Percentiles rank a stretch among this genome's conserved stretches.
Conservation (phyloP, 2,797 vertebrate genomes). For the Lates japonicus region DNA sequence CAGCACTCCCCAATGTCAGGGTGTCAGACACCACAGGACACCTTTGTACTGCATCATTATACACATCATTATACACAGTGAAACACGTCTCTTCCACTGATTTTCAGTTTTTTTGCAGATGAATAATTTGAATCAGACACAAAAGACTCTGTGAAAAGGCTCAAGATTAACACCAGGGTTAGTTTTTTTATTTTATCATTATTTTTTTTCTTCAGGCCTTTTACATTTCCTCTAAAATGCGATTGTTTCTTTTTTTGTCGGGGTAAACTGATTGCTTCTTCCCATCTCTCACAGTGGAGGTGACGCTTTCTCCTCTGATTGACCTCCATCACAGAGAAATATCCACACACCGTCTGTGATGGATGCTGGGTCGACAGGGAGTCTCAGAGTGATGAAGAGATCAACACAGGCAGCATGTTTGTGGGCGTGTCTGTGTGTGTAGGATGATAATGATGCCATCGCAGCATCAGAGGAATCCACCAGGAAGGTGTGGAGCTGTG, state of each 20-base stretch:
- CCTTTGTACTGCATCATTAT: too few species aligned
- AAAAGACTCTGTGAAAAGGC: too few species aligned
- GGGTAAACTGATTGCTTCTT: neutral
- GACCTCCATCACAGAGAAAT: neutral
- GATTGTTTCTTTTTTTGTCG: neutral
- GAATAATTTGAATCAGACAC: too few species aligned
- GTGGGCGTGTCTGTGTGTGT: neutral
- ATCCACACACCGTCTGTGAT: neutral
- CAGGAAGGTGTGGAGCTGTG: neutral
- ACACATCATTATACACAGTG: too few species aligned
- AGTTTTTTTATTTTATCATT: neutral
- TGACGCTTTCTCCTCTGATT: neutral
- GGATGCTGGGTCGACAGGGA: conserved; percentile 9
- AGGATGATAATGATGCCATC: neutral
- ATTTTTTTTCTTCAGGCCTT: neutral
- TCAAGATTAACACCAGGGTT: too few species aligned
- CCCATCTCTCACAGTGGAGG: neutral
- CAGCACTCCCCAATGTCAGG: too few species aligned
- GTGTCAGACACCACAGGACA: too few species aligned
- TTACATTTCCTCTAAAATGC: too few species aligned
- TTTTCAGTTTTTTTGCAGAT: too few species aligned
- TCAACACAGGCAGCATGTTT: neutral
- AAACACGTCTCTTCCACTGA: too few species aligned
- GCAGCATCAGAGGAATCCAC: neutral
- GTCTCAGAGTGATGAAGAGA: conserved; percentile 16